A percentile compares a stretch with the other conserved stretches of the same genome.
phyloP scores from a whole-genome alignment of 2,888 invertebrate genomes.

The Loripinus fragilis region DNA sequence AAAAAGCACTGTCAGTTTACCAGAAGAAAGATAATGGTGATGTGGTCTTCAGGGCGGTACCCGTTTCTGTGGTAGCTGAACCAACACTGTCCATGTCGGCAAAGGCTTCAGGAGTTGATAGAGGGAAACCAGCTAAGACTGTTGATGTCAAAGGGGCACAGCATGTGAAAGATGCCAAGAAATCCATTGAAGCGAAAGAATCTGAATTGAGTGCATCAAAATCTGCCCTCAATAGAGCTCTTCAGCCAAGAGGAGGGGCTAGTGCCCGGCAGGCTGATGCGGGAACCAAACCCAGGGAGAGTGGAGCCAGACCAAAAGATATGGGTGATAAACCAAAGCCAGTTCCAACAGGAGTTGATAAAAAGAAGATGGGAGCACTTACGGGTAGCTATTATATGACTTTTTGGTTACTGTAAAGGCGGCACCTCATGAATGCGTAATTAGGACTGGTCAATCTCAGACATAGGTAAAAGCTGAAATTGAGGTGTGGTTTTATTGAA shows the following conservation, averaged over 20 bases:
- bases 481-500: too few relatives aligned
- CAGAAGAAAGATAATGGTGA: slow-evolving; percentile 12
- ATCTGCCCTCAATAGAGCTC: slow-evolving; percentile 58
- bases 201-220: slow-evolving; percentile 22
- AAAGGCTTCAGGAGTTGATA: slow-evolving; percentile 37
- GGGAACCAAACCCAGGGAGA: slow-evolving; percentile 25
- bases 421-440: too few relatives aligned
- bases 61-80: slow-evolving; percentile 59
- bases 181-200: slow-evolving; percentile 48
- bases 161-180: slow-evolving; percentile 35
- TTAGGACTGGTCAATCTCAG: too few relatives aligned
- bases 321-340: slow-evolving; percentile 18
- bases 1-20: slow-evolving; percentile 35
- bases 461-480: too few relatives aligned
- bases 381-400: too few relatives aligned
- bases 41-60: slow-evolving; percentile 62
- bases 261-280: slow-evolving; percentile 22
- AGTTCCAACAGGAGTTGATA: background rate
- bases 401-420: too few relatives aligned
- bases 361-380: slow-evolving; percentile 8
- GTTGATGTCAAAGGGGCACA: slow-evolving; percentile 28
- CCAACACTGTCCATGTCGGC: slow-evolving; percentile 64
- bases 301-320: slow-evolving; percentile 37
- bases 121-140: slow-evolving; percentile 30
- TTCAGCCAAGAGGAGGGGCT: slow-evolving; percentile 51